phyloP scores from a whole-genome alignment of 2,888 invertebrate genomes.

The Malthinus seriepunctatus region DNA sequence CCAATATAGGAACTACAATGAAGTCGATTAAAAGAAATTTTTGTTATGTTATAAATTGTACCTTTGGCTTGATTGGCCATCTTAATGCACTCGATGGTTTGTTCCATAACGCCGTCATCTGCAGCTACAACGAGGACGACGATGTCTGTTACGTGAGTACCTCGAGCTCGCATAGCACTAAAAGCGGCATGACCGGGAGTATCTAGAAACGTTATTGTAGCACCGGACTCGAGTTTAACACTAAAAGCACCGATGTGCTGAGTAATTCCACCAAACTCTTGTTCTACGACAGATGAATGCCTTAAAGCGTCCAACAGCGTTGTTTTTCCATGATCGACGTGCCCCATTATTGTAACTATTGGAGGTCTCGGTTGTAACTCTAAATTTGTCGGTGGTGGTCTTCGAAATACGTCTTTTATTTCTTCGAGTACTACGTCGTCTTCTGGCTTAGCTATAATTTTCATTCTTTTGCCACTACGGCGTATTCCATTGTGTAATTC shows the following conservation, averaged over 20 bases:
- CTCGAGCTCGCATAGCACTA: slow-evolving; percentile 88
- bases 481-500: slow-evolving; percentile 46
- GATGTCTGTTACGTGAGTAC: slow-evolving; percentile 93
- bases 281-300: slow-evolving; percentile 82
- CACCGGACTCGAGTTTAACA: slow-evolving; percentile 67
- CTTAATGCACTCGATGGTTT: slow-evolving; percentile 89
- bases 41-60: slow-evolving; percentile 40
- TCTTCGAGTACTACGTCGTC: slow-evolving; percentile 33
- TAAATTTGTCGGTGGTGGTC: slow-evolving; percentile 68
- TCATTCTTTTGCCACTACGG: slow-evolving; percentile 49
- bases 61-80: slow-evolving; percentile 81
- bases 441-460: slow-evolving; percentile 47
- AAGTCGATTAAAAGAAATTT: slow-evolving; percentile 23
- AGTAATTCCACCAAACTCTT: slow-evolving; percentile 98
- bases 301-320: slow-evolving; percentile 89
- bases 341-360: slow-evolving; percentile 98
- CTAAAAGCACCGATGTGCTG: slow-evolving; percentile 99
- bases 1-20: slow-evolving; percentile 86
- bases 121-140: slow-evolving; percentile 96
- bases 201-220: slow-evolving; percentile 90
- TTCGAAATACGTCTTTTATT: slow-evolving; percentile 57
- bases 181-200: slow-evolving; percentile 99
- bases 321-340: slow-evolving; percentile 99
- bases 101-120: slow-evolving; percentile 98
- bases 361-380: slow-evolving; percentile 79